phyloP scores from a whole-genome alignment of 2,113 vertebrate species.

The Enhydra lutris region DNA sequence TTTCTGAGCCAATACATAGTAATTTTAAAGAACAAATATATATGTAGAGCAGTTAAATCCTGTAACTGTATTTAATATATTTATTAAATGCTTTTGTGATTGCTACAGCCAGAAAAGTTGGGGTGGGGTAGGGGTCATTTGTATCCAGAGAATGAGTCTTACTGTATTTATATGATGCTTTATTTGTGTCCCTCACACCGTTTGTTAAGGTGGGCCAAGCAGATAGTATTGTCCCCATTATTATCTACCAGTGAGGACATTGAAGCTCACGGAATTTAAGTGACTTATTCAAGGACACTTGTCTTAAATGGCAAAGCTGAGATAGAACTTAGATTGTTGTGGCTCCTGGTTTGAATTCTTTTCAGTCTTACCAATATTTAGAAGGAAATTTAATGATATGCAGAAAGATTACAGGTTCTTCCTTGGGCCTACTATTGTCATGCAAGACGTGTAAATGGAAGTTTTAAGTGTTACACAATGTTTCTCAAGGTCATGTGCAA shows the following conservation, averaged over 20 bases:
- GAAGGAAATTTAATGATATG: not conserved
- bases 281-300: not conserved
- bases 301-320: not conserved
- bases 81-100: not conserved
- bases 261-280: not conserved
- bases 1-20: not conserved
- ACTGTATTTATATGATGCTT: not conserved
- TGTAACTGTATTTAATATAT: not conserved
- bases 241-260: not conserved
- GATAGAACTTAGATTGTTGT: not conserved
- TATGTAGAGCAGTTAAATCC: not conserved
- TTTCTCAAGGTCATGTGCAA: not conserved
- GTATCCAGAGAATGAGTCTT: not conserved
- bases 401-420: not conserved
- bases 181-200: too few relatives aligned
- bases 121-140: fast-evolving
- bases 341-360: not conserved
- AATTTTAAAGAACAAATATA: not conserved
- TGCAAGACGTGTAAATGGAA: not conserved
- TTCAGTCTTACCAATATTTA: not conserved
- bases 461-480: not conserved
- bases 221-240: not conserved
- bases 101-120: not conserved
- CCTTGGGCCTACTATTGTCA: not conserved
- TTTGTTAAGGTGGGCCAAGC: not conserved